Evolutionary conservation across 1,140 invertebrate genomes (phyloP), one percentile per base, ranked within the genome.

Genomic region (Copidosoma floridanum): DNA sequence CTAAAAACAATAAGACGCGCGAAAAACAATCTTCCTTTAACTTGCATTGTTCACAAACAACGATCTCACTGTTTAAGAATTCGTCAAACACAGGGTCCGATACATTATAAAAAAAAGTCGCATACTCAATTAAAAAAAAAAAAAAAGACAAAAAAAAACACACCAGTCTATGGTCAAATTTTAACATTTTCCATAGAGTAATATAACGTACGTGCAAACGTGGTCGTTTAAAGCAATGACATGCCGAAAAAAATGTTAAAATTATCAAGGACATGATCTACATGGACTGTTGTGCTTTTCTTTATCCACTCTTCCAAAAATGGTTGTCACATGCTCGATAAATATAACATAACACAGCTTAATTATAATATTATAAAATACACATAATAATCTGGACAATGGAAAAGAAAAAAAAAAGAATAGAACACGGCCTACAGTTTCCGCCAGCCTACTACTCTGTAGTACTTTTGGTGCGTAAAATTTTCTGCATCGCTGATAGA

Each of bases 401-500:
- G 18, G 26, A 54, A 55, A 60, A 47, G 23, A 54, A 56, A 50
- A n/a, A n/a, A n/a, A n/a, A n/a, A n/a, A n/a, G n/a, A n/a, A n/a
- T n/a, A 18, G 21, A 50, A 62, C 21, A 57, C 37, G 44, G 38
- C 47, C 32, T 24, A 51, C 20, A 51, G 24, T 52, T 29, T n/a
- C n/a, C n/a, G 37, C 32, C 52, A 62, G 51, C 21, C 14, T 52
- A 57, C 47, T 50, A 55, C 37, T 55, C 56, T 54, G 46, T 56
- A 56, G 53, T 56, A 62, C 53, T 55, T 56, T 44, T 57, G 38
- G 60, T 56, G 47, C 47, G 38, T 62, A 38, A 56, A 50, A 56
- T n/a, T 51, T 43, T 40, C 51, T 62, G 53, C 40, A 57, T 57
- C 27, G 26, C 14, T 23, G 47, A 44, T 51, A n/a, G 32, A n/a